Conservation (phyloP, 2,113 vertebrate genomes). For the Cavia porcellus region DNA sequence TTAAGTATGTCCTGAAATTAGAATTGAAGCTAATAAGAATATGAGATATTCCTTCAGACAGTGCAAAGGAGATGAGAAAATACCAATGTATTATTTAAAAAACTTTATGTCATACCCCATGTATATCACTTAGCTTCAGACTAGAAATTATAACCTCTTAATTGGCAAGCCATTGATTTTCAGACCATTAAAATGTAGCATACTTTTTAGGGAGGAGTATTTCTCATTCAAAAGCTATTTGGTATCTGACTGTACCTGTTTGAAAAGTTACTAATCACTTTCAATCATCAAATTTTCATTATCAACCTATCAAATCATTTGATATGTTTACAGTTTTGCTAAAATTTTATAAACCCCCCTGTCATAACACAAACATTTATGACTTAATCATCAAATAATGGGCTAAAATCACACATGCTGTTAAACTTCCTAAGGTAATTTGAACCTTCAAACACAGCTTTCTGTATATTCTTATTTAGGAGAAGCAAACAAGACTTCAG, state of each 20-base stretch:
- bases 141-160: slow-evolving; percentile 39
- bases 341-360: slow-evolving; percentile 26
- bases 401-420: slow-evolving; percentile 18
- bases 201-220: neutral
- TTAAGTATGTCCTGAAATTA: slow-evolving; percentile 50
- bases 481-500: slow-evolving; percentile 51
- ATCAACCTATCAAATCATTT: slow-evolving; percentile 49
- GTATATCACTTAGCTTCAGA: slow-evolving; percentile 17
- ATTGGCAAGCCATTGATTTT: neutral
- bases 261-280: slow-evolving; percentile 62
- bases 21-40: slow-evolving; percentile 20
- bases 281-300: slow-evolving; percentile 61
- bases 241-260: slow-evolving; percentile 36
- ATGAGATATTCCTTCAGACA: neutral
- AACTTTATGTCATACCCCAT: neutral
- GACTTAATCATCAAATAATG: slow-evolving; percentile 51
- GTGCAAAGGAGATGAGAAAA: slow-evolving; percentile 32
- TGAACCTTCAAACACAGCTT: slow-evolving; percentile 37
- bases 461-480: slow-evolving; percentile 12
- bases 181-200: slow-evolving; percentile 41
- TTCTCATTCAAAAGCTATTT: slow-evolving; percentile 45
- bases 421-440: slow-evolving; percentile 58
- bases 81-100: slow-evolving; percentile 41
- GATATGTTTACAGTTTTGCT: slow-evolving; percentile 43
- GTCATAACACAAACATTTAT: slow-evolving; percentile 11